Base-by-base conservation (phyloP, 1,140 invertebrate genomes). In the Ectropis grisescens region DNA sequence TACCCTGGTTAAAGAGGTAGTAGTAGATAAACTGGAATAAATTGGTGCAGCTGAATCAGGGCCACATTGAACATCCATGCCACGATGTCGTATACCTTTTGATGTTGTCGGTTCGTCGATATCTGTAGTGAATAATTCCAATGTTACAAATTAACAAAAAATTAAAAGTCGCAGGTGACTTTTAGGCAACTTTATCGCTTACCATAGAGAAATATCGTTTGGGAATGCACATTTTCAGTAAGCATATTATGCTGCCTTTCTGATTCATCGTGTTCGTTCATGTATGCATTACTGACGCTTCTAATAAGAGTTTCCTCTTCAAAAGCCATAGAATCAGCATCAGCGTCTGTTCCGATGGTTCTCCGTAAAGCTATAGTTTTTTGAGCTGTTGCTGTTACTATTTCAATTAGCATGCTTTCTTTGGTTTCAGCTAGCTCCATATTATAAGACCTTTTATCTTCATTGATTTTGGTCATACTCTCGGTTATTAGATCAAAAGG, bases 61-160 rank as follows among this genome's bases (percentile, higher is more conserved):
- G n/a, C 76, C 67, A 41, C 76, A 81, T 39, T 80, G 75, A 5
- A 59, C 69, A 31, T 80, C 72, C 37, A 66, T 59, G 24, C 54
- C 61, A 3, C 59, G 23, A 23, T 69, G 62, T 11, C 62, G 61
- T 30, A 78, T 47, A 1, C 76, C 76, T 58, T 74, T 74, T 8
- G 76, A 81, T 16, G 76, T 81, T 35, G 58, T 74, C 0, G 76
- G 72, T 53, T 78, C 72, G 41, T 78, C 68, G 24, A 74, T 55
- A 59, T 78, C 75, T 80, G 9, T 26, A n/a, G 24, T 4, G 39
- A 47, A 65, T 58, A 41, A 32, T 37, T 28, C n/a, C n/a, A n/a
- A n/a, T n/a, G n/a, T n/a, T n/a, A n/a, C n/a, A n/a, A n/a, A n/a
- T n/a, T n/a, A n/a, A n/a, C n/a, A n/a, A n/a, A n/a, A n/a, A n/a